A percentile compares a stretch with the other conserved stretches of the same genome.
phyloP scores from a whole-genome alignment of 2,797 vertebrate genomes.

The Periophthalmus magnuspinnatus region DNA sequence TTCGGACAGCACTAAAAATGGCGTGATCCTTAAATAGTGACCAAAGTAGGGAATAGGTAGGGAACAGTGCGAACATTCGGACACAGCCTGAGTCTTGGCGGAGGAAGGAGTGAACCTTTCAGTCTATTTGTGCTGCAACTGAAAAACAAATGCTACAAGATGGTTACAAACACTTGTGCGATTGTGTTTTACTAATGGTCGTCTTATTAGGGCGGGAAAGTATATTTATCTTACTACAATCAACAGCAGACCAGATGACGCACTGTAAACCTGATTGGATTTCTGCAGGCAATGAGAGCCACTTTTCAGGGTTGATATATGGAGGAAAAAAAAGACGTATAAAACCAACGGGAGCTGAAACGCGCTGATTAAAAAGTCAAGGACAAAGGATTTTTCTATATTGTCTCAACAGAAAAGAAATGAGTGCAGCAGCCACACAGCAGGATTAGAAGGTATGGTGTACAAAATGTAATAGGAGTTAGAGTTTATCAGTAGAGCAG shows the following conservation, averaged over 20 bases:
- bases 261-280: constrained; percentile 39
- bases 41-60: too few relatives aligned
- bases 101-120: too few relatives aligned
- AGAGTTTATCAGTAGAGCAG: constrained; percentile 3
- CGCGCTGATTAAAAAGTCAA: constrained; percentile 12
- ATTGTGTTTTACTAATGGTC: constrained; percentile 36
- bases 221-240: constrained; percentile 38
- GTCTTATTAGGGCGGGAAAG: constrained; percentile 33
- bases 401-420: constrained; percentile 10
- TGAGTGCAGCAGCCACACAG: constrained; percentile 5
- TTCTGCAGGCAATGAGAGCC: constrained; percentile 51
- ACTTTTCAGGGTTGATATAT: constrained; percentile 35
- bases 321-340: constrained; percentile 20
- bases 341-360: constrained; percentile 16
- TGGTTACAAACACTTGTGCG: background rate
- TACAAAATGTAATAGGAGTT: background rate
- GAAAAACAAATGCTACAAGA: background rate
- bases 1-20: too few relatives aligned
- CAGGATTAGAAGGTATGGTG: background rate
- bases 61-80: too few relatives aligned
- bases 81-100: too few relatives aligned
- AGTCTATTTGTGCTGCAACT: background rate
- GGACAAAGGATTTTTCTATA: constrained; percentile 18
- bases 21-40: too few relatives aligned
- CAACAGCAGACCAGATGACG: constrained; percentile 17